Evolutionary conservation across 2,888 invertebrate species (phyloP).

Genomic region (Dasysyrphus tricinctus): DNA sequence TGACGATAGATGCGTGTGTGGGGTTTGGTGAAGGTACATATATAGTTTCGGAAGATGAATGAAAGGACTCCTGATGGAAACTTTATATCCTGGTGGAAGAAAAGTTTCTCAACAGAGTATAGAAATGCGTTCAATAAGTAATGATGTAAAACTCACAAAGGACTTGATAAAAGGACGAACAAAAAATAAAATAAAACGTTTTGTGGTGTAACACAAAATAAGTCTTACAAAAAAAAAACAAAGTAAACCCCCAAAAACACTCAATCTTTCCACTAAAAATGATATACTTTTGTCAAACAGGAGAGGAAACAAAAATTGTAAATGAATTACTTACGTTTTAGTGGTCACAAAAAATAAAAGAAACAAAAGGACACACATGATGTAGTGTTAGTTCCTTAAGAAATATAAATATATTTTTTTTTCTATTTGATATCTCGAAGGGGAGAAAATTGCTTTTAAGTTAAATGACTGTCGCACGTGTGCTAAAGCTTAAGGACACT

Average conservation of each 20-base stretch:
- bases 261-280: conserved; percentile 22
- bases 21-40: neutral
- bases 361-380: conserved; percentile 23
- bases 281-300: conserved; percentile 4
- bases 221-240: neutral
- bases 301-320: conserved; percentile 25
- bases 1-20: conserved; percentile 4
- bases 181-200: conserved; percentile 11
- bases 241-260: neutral
- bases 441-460: conserved; percentile 63
- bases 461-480: conserved; percentile 64
- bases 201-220: conserved; percentile 20
- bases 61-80: neutral
- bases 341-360: conserved; percentile 27
- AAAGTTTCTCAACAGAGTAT: neutral
- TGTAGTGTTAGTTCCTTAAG: conserved; percentile 46
- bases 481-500: neutral
- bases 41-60: conserved; percentile 26
- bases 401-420: neutral
- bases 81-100: neutral
- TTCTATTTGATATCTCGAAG: neutral
- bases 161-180: conserved; percentile 4
- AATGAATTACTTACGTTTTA: conserved; percentile 58
- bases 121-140: conserved; percentile 14
- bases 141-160: conserved; percentile 22